phyloP scores from a whole-genome alignment of 1,140 invertebrate species.

The Ptiloglossa arizonensis region DNA sequence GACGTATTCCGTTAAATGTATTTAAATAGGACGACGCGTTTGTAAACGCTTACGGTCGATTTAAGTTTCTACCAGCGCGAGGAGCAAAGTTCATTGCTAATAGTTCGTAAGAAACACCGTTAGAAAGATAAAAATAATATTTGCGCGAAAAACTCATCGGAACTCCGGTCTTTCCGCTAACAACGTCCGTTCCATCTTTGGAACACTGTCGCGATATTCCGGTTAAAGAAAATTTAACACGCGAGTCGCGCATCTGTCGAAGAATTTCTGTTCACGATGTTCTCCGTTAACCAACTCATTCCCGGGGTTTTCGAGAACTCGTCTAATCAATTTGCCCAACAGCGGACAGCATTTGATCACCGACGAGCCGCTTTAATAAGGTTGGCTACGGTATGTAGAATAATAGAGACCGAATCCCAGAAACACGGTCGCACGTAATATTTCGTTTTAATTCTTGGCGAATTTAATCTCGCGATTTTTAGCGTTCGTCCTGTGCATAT shows the following conservation, averaged over 20 bases:
- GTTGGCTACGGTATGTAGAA: background rate
- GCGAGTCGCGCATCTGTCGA: background rate
- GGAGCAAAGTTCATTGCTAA: no score
- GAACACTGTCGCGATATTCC: no score
- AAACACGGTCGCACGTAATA: constrained; percentile 16
- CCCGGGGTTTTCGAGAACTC: background rate
- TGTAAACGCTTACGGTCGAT: no score
- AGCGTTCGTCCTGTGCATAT: constrained; percentile 35
- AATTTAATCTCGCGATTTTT: constrained; percentile 46
- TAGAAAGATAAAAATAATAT: no score
- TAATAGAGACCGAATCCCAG: constrained; percentile 5
- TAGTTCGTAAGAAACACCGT: no score
- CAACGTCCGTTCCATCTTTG: no score
- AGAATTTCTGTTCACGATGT: background rate
- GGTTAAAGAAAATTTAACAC: no score
- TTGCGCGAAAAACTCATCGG: no score
- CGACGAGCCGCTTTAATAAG: constrained; percentile 16
- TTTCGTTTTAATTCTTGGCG: constrained; percentile 39
- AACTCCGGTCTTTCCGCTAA: no score
- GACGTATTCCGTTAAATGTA: no score
- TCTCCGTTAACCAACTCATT: background rate
- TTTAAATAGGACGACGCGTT: no score
- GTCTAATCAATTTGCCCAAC: background rate
- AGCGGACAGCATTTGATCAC: constrained; percentile 16
- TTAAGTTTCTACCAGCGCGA: no score